Base-by-base conservation (phyloP, 1,140 invertebrate species). In the Caenorhabditis remanei region DNA sequence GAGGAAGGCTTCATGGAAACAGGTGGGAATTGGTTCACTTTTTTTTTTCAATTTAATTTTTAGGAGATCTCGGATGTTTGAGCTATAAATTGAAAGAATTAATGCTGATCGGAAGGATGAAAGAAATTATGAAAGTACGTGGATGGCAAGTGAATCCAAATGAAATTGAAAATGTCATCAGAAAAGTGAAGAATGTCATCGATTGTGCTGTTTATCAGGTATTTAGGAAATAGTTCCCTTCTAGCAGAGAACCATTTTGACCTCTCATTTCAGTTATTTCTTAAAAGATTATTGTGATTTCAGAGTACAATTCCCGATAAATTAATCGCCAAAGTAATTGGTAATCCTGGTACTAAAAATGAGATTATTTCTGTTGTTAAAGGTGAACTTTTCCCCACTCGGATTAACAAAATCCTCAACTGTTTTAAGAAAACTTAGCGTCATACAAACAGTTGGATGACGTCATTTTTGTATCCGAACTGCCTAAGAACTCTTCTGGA, bases 121-220 rank as follows among this genome's bases (percentile, higher is more conserved):
- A 85, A 56, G 85, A 85, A 40, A 85, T 67, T 21, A 71, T 85
- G 46, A 85, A 85, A 75, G 50, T 85, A 24, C 63, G 85, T 53
- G 85, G 85, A 19, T 85, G 85, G 85, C 85, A 85, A 67, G 85
- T 85, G 14, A 85, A 85, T 67, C 85, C 85, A 48, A 53, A 53
- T 65, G 85, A 85, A 43, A 41, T 85, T 19, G 85, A 85, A 85
- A 67, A 85, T 6, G 65, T 67, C 2, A 79, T 85, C 19, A 46
- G 48, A 24, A 85, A 71, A 53, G 48, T 85, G 24, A 19, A 65
- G 8, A 32, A 50, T 48, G 65, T 85, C 8, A 14, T 56, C 5
- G 85, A 85, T 53, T 85, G 85, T 56, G 65, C 85, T 24, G 85
- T 85, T 9, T 79, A 79, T 79, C 71, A 79, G 46, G 71, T 79